Conservation (phyloP, 2,797 vertebrate species). For the Phataginus tetradactyla region DNA sequence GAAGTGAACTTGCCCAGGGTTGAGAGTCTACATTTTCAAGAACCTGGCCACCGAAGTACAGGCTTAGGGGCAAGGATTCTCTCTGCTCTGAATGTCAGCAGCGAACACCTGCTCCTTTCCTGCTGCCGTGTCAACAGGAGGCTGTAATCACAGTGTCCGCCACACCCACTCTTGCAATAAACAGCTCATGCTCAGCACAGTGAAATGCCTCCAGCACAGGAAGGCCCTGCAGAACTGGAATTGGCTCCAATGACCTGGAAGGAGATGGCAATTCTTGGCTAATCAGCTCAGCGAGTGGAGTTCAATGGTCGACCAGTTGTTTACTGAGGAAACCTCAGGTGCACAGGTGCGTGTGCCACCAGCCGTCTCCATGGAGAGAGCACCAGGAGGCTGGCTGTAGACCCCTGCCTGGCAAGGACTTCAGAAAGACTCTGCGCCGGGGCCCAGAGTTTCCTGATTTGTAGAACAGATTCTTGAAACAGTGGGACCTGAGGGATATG, state of each 20-base stretch:
- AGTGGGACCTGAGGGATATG: rapidly evolving
- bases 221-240: neutral
- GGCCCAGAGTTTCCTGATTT: neutral
- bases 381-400: neutral
- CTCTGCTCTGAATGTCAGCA: neutral
- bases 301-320: neutral
- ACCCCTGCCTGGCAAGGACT: neutral
- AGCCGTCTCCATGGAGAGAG: rapidly evolving
- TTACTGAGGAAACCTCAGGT: neutral
- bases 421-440: neutral
- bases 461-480: neutral
- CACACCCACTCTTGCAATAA: neutral
- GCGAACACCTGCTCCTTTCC: neutral
- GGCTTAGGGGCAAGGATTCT: neutral
- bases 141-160: neutral
- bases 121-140: neutral
- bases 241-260: neutral
- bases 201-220: neutral
- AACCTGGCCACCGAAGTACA: neutral
- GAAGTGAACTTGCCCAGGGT: neutral
- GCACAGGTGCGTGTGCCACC: rapidly evolving
- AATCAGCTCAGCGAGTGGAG: neutral
- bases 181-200: neutral
- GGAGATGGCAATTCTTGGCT: neutral
- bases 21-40: neutral